Evolutionary conservation across 2,797 vertebrate species (phyloP).

Genomic region (Syndactyla subalaris): DNA sequence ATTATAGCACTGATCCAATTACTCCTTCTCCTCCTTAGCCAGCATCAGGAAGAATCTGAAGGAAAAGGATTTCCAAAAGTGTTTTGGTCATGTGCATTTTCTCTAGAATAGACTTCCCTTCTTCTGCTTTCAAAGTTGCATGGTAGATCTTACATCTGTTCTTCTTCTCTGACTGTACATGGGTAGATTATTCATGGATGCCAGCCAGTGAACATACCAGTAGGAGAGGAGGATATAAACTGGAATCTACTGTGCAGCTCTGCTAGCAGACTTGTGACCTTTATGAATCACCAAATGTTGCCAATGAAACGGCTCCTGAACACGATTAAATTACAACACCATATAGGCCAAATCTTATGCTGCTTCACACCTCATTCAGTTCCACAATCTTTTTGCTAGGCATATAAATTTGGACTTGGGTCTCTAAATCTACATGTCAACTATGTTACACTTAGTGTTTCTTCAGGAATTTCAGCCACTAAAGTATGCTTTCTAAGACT

Average conservation of each 20-base stretch:
- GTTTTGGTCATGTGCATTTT: neutral
- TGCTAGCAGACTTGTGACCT: conserved; percentile 16
- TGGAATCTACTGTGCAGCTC: conserved; percentile 25
- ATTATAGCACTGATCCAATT: conserved; percentile 47
- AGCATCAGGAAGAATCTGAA: conserved; percentile 43
- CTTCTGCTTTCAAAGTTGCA: conserved; percentile 46
- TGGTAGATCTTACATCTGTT: conserved; percentile 12
- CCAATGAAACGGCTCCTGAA: conserved; percentile 18
- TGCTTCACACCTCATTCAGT: conserved; percentile 34
- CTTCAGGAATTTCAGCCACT: neutral
- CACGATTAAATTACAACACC: conserved; percentile 9
- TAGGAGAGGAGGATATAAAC: conserved; percentile 22
- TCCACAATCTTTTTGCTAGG: neutral
- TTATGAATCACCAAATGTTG: neutral
- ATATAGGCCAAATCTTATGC: conserved; percentile 8
- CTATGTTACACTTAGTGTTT: neutral
- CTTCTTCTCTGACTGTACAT: conserved; percentile 7
- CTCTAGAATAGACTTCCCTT: neutral
- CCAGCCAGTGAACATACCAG: conserved; percentile 29
- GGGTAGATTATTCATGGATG: conserved; percentile 11
- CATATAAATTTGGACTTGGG: conserved; percentile 9
- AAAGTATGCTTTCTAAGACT: neutral
- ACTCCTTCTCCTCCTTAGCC: conserved; percentile 46
- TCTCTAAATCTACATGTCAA: neutral
- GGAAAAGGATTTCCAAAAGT: conserved; percentile 45